Evolutionary conservation across 1,140 invertebrate species (phyloP).

Genomic region (Platorchestia sp.): DNA sequence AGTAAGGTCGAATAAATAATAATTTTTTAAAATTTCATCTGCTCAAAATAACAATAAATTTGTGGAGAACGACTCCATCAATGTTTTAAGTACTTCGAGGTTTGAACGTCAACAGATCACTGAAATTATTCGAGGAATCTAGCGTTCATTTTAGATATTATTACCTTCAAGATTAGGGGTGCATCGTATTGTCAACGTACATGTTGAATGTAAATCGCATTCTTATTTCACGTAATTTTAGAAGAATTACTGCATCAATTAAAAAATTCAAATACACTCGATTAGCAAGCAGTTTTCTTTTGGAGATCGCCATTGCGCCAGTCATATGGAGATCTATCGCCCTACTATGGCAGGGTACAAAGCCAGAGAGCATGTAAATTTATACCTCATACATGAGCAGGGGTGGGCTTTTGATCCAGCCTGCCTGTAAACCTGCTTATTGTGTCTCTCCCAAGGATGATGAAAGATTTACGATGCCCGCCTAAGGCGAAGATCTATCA

Average conservation of each 20-base stretch:
- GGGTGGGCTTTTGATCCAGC: background rate
- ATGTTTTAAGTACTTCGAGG: no score
- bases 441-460: background rate
- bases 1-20: no score
- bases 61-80: no score
- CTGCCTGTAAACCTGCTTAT: background rate
- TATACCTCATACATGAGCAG: background rate
- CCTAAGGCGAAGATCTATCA: background rate
- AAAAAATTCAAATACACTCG: background rate
- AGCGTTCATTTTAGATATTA: no score
- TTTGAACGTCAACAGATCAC: no score
- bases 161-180: no score
- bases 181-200: no score
- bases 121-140: no score
- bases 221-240: background rate
- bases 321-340: background rate
- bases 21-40: no score
- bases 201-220: no score
- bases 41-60: no score
- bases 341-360: background rate
- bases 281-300: background rate
- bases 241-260: background rate
- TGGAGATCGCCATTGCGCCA: background rate
- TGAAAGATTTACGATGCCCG: background rate
- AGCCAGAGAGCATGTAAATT: background rate